A percentile compares a stretch with the other conserved stretches of the same genome.
These are phyloP conservation scores for Poecilia gillii DNA, from an alignment of 2,797 vertebrate genomes.

Conservation along the genomic window DNA sequence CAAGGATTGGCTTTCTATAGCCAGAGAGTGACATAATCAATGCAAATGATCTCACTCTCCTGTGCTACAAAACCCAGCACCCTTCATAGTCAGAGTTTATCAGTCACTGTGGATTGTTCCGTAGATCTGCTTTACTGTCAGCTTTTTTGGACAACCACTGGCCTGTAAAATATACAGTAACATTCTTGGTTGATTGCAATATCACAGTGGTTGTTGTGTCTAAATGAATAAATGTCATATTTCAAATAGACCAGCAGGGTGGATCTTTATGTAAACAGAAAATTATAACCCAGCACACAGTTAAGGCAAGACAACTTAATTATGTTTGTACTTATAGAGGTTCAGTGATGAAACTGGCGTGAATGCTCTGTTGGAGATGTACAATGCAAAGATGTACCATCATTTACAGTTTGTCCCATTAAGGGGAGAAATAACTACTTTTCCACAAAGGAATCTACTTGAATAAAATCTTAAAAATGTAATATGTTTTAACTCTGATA, in stretches of 20 bases:
- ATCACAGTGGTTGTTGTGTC: not conserved
- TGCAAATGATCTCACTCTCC: constrained; percentile 66
- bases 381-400: not conserved
- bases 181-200: not conserved
- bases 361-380: not conserved
- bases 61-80: constrained; percentile 42
- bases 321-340: not conserved
- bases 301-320: not conserved
- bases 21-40: constrained; percentile 70
- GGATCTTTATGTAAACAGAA: not conserved
- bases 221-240: constrained; percentile 6
- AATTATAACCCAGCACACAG: not conserved
- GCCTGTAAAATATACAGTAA: not conserved
- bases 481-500: no score
- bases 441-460: not conserved
- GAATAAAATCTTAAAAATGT: not conserved
- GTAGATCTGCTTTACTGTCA: constrained; percentile 39
- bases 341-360: not conserved
- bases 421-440: not conserved
- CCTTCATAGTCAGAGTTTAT: constrained; percentile 49
- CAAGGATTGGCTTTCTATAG: constrained; percentile 63
- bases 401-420: not conserved
- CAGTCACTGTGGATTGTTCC: constrained; percentile 52
- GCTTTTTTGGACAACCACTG: not conserved
- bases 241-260: not conserved